phyloP scores from a whole-genome alignment of 2,888 invertebrate species.

The Venustoraphidia nigricollis region DNA sequence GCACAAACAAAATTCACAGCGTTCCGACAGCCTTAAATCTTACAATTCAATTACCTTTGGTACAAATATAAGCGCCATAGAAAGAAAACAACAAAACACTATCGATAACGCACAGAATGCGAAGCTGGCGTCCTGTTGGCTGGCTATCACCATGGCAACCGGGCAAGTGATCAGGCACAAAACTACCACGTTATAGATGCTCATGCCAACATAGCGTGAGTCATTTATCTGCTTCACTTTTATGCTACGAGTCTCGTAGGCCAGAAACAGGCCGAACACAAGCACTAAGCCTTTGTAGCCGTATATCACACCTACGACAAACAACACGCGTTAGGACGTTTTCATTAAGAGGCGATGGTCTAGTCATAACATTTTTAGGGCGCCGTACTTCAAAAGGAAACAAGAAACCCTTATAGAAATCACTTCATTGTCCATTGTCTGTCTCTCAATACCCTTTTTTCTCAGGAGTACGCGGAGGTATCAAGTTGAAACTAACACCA shows the following conservation, averaged over 20 bases:
- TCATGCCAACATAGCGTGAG: conserved; percentile 96
- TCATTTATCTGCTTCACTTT: conserved; percentile 97
- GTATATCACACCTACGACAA: conserved; percentile 68
- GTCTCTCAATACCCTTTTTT: too few species aligned
- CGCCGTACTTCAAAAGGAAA: too few species aligned
- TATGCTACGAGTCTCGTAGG: conserved; percentile 95
- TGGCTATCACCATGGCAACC: conserved; percentile 91
- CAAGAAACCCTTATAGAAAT: too few species aligned
- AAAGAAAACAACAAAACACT: conserved; percentile 94
- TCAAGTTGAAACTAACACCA: too few species aligned
- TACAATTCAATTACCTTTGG: conserved; percentile 62
- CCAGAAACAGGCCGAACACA: conserved; percentile 92
- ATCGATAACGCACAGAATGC: conserved; percentile 93
- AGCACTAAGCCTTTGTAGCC: conserved; percentile 94
- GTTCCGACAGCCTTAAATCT: too few species aligned
- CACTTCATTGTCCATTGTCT: too few species aligned
- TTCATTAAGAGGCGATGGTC: too few species aligned
- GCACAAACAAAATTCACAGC: too few species aligned
- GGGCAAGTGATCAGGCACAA: conserved; percentile 96
- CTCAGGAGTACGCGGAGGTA: too few species aligned
- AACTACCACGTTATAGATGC: conserved; percentile 98
- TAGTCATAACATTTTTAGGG: too few species aligned
- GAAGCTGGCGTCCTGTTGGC: conserved; percentile 95
- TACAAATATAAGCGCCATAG: conserved; percentile 96
- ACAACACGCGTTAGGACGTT: not conserved